Base-by-base conservation (phyloP, 2,888 invertebrate species). In the Empis stercorea region DNA sequence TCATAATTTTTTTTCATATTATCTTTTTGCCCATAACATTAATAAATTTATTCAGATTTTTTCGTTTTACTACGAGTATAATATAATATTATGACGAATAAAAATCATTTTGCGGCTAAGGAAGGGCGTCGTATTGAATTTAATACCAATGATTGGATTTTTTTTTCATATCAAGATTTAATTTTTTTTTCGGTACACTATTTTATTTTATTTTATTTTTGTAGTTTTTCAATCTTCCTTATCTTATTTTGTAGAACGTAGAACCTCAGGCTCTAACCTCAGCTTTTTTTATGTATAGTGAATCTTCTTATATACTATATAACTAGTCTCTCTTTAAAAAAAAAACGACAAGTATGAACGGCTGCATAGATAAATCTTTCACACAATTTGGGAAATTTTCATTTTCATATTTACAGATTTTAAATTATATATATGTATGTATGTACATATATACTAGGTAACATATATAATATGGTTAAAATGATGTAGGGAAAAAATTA, bases 71-170 rank as follows among this genome's bases (percentile, higher is more conserved):
- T n/a, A n/a, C n/a, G n/a, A n/a, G n/a, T n/a, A n/a, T n/a, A n/a
- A n/a, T n/a, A 6, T 27, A 27, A 4, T 27, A 27, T 27, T 27
- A 27, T 27, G 20, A 27, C 7, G 23, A 7, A 27, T 27, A 27
- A 27, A 27, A 27, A 27, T 27, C 7, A 27, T 51, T 49, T 53
- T 53, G 53, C 53, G 53, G 51, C 53, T 51, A 50, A 48, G 38
- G 51, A 50, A 48, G 38, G 51, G 53, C 53, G 50, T 53, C 50
- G 48, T 50, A 46, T 51, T 53, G 50, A 48, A 53, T 53, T 51
- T 51, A 47, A 53, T 53, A 53, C 49, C 48, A 43, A 47, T 50
- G 51, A 53, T 49, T 51, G 51, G 48, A 47, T 53, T 52, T 53
- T 53, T 52, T 53, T 50, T 51, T 17, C 17, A 42, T 17, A 23